Conservation (phyloP, 2,797 vertebrate genomes). For the Clarias platycephalus region DNA sequence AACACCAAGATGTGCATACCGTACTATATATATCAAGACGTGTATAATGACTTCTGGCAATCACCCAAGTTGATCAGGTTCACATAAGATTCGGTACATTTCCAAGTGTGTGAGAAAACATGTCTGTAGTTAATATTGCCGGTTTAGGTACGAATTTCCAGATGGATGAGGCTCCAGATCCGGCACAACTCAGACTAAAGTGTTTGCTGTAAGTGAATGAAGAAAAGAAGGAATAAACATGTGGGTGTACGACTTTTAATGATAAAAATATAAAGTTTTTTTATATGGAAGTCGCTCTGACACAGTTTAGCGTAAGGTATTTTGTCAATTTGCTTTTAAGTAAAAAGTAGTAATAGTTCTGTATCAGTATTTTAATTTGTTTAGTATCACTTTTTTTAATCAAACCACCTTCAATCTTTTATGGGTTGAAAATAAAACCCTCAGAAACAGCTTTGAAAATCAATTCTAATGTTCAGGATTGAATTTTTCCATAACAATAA, state of each 20-base stretch:
- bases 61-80: neutral
- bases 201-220: neutral
- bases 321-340: neutral
- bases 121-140: too few species aligned
- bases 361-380: too few species aligned
- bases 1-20: too few species aligned
- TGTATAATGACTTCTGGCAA: too few species aligned
- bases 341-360: neutral
- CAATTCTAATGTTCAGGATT: neutral
- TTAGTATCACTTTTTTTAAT: too few species aligned
- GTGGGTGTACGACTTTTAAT: neutral
- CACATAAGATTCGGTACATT: too few species aligned
- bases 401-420: too few species aligned
- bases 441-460: neutral
- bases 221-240: neutral
- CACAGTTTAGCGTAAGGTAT: neutral
- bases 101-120: neutral
- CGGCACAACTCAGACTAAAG: too few species aligned
- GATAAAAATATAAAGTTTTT: neutral
- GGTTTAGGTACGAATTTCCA: neutral
- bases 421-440: neutral
- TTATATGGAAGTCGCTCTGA: neutral
- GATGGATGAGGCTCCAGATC: too few species aligned
- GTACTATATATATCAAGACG: too few species aligned
- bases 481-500: neutral